Base-by-base conservation (phyloP, 2,113 vertebrate species). In the Trichomycterus rosablanca region DNA sequence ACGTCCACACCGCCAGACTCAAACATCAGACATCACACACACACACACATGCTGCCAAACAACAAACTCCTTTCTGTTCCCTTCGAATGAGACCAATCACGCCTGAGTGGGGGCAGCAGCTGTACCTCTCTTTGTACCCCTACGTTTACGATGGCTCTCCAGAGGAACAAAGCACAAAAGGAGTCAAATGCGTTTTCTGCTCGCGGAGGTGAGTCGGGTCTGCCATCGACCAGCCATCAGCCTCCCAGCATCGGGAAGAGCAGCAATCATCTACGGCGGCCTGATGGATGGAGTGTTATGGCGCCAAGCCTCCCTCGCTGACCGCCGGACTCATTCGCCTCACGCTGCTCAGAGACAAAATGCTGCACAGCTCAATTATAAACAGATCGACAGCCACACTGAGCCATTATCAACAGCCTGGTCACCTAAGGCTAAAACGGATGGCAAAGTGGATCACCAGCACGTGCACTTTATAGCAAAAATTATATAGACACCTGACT, bases 181-280 rank as follows among this genome's bases (percentile, higher is more conserved):
- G 59, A 66, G 63, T 73, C 74, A 76, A 73, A 70, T 73, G 63
- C 55, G 61, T 74, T 74, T 71, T 67, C 35, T 67, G 55, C 61
- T 64, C 63, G 59, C 43, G 50, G 63, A 72, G 66, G 70, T 64
- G 62, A 75, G 58, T 53, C 40, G 28, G 56, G 54, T 42, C 44
- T 30, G 14, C 59, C 65, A 65, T 74, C 68, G 66, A 55, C 16
- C 45, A 44, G 64, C 59, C 68, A 68, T 71, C 72, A 67, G 58
- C 63, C 18, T 55, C 55, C 55, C 63, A 55, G 32, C 49, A 54
- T 63, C 59, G 24, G 46, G 14, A 60, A 66, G 46, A 46, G 30
- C 40, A 39, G 40, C 59, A 72, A 72, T 72, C 70, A 72, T 48
- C 50, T 20, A 44, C 46, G 30, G 40, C 11, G 4, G 46, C 11